phyloP scores from a whole-genome alignment of 1,140 invertebrate genomes.

The Aphelinus atriplicis region DNA sequence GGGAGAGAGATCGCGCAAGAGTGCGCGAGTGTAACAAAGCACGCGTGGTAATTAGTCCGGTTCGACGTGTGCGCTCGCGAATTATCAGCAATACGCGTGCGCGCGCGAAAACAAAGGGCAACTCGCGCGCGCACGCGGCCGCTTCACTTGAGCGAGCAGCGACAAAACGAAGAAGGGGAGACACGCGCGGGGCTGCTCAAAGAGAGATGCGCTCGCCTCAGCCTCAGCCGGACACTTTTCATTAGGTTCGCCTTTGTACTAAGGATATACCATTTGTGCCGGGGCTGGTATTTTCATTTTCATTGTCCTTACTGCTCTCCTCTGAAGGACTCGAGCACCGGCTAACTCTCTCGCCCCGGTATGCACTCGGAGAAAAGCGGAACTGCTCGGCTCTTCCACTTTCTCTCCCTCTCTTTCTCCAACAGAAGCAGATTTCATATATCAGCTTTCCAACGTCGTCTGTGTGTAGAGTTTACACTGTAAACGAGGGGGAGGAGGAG shows the following conservation, averaged over 20 bases:
- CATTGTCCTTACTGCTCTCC: background rate
- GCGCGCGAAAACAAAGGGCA: slow-evolving; percentile 54
- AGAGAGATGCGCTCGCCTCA: background rate
- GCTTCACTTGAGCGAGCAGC: background rate
- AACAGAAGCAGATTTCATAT: no score
- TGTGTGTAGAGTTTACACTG: no score
- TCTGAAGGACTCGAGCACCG: no score
- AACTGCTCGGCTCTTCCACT: no score
- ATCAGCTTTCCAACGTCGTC: no score
- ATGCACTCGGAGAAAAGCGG: no score
- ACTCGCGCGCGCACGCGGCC: background rate
- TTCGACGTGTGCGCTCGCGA: slow-evolving; percentile 17
- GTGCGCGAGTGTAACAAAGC: background rate
- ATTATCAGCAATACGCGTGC: slow-evolving; percentile 45
- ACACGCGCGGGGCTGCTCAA: slow-evolving; percentile 45
- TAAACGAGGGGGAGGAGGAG: no score
- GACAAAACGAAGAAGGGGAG: slow-evolving; percentile 7
- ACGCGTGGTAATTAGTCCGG: slow-evolving; percentile 11
- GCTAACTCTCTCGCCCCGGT: no score
- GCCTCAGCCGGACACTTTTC: slow-evolving; percentile 52
- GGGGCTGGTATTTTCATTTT: background rate
- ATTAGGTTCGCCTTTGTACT: slow-evolving; percentile 55
- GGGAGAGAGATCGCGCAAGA: background rate
- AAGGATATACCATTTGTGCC: slow-evolving; percentile 47
- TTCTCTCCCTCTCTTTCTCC: no score